Evolutionary conservation across 1,140 invertebrate genomes (phyloP), one percentile per base, ranked within the genome.

Genomic region (Lepidotrigona ventralis): DNA sequence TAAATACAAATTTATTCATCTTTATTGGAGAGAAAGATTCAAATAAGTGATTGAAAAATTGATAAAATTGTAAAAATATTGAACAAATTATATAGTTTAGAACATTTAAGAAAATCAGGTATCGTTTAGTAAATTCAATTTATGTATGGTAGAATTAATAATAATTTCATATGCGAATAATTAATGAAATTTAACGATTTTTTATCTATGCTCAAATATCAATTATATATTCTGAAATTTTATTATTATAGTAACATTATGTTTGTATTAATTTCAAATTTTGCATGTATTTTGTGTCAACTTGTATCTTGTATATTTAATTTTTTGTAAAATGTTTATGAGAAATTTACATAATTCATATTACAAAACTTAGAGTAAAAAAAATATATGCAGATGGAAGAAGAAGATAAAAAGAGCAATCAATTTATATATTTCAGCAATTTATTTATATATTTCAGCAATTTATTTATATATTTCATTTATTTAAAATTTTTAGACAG

Each of bases 1-100:
- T 81, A 79, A 74, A n/a, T 29, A 74, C 51, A 74, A 69, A 79
- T 87, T 88, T 84, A 84, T 74, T 87, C 81, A 26, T 81, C 63
- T 56, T 39, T 11, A 76, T 51, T 60, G n/a, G n/a, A 9, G 39
- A 17, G 19, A n/a, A 81, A 51, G 39, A 71, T 83, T 58, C 51
- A 68, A 1, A 74, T 81, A 56, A 81, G 71, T 64, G 33, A 29
- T 78, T 78, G 63, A 74, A 64, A 33, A 23, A 77, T 60, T 46
- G 12, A 76, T 81, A n/a, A 73, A 53, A 75, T 70, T 71, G 54
- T 79, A 87, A 39, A 85, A n/a, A 53, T 83, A 21, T 76, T 78
- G 17, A 5, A 23, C 64, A 39, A 51, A 68, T 29, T 19, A 51
- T 71, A 53, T 68, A 58, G 53, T 82, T 76, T 58, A 26, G 51